These are phyloP conservation scores for Coturnix japonica DNA, from an alignment of 2,113 vertebrate genomes.

Conservation along the genomic window DNA sequence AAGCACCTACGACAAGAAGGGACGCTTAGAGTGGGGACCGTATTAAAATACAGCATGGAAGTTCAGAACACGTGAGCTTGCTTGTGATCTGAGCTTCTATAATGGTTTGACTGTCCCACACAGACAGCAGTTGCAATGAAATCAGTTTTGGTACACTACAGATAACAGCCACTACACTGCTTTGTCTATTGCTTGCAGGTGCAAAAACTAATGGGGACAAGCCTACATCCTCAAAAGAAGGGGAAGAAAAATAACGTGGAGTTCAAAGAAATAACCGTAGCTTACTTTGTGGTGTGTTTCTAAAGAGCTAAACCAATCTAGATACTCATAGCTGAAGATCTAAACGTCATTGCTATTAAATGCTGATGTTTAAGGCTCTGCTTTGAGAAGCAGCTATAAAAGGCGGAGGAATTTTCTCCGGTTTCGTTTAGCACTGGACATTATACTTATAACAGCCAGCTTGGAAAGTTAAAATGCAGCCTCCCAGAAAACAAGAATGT, in stretches of 20 bases:
- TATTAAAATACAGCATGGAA: neutral
- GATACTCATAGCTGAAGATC: neutral
- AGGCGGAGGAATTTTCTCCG: neutral
- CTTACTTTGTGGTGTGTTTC: neutral
- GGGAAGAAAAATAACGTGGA: neutral
- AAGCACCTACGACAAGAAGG: neutral
- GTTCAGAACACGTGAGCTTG: neutral
- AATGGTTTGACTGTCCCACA: neutral
- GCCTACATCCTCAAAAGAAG: neutral
- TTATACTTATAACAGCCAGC: neutral
- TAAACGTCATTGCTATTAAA: neutral
- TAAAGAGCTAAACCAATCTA: neutral
- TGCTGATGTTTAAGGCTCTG: neutral
- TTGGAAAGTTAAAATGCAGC: slow-evolving; percentile 29
- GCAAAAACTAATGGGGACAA: neutral
- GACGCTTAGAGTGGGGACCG: neutral
- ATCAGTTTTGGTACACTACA: neutral
- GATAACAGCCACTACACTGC: neutral
- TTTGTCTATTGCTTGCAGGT: neutral
- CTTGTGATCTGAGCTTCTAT: neutral
- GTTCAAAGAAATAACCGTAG: neutral
- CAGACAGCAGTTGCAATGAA: neutral
- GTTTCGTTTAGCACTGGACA: neutral
- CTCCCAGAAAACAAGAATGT: neutral
- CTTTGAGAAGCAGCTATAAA: neutral